Conservation (phyloP, 2,113 vertebrate genomes). For the Plecturocebus donacophilus region DNA sequence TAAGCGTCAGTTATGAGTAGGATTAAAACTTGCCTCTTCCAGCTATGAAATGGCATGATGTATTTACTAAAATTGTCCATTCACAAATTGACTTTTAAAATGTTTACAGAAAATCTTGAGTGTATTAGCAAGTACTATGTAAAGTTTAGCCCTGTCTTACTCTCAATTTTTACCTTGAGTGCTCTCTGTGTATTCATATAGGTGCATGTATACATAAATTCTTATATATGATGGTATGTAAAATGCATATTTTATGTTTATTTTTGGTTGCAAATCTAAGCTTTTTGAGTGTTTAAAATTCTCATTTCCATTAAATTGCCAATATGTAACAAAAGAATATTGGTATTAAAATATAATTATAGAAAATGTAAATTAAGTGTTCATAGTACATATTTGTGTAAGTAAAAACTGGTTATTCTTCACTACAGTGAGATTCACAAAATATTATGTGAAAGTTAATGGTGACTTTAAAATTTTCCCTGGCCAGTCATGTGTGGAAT, state of each 20-base stretch:
- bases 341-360: background rate
- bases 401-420: constrained; percentile 21
- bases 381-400: background rate
- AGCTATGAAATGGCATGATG: constrained; percentile 2
- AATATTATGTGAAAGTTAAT: constrained; percentile 16
- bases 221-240: background rate
- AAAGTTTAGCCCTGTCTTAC: background rate
- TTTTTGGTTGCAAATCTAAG: constrained; percentile 30
- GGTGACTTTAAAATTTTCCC: background rate
- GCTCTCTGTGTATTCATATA: background rate
- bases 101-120: background rate
- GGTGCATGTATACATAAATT: background rate
- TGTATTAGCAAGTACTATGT: background rate
- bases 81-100: constrained; percentile 19
- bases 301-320: background rate
- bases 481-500: background rate
- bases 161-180: constrained; percentile 19
- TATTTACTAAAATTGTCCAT: constrained; percentile 29
- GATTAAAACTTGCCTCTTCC: background rate
- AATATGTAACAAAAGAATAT: background rate
- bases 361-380: constrained; percentile 23
- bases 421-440: background rate
- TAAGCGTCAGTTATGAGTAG: background rate
- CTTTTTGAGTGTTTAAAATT: constrained; percentile 16
- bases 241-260: constrained; percentile 36